Evolutionary conservation across 2,888 invertebrate genomes (phyloP), one percentile per base, ranked within the genome.

Genomic region (Actias luna): DNA sequence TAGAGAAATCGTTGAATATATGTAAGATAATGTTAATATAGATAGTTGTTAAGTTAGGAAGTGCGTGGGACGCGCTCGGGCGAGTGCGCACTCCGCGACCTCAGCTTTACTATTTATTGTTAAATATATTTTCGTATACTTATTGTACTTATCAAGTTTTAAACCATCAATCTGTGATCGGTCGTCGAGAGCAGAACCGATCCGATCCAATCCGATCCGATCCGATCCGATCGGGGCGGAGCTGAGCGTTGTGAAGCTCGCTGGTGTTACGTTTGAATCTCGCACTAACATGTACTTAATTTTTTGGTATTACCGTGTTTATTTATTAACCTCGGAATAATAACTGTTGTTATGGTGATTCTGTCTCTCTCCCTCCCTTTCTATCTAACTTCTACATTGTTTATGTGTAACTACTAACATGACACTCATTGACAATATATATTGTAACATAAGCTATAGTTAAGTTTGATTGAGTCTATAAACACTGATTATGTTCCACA

Each of bases 201-300:
- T n/a, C n/a, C n/a, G n/a, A n/a, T n/a, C n/a, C n/a, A n/a, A n/a
- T n/a, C n/a, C n/a, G n/a, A n/a, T n/a, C n/a, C n/a, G n/a, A n/a
- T n/a, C n/a, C n/a, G n/a, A n/a, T n/a, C n/a, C n/a, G n/a, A n/a
- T n/a, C n/a, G n/a, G n/a, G n/a, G n/a, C n/a, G n/a, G n/a, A n/a
- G n/a, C n/a, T n/a, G n/a, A n/a, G n/a, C n/a, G n/a, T n/a, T n/a
- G n/a, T n/a, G n/a, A n/a, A n/a, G n/a, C n/a, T n/a, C n/a, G n/a
- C n/a, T n/a, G n/a, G n/a, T n/a, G n/a, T 66, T 72, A 69, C 67
- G 61, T 63, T 69, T 64, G 86, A 85, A 86, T 86, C 86, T 86
- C 86, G 78, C 76, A 10, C 18, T 46, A 18, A 80, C 72, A 70
- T 80, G 84, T 85, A 85, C 85, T 86, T 86, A 85, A 79, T 66